Percentiles rank a stretch among this genome's conserved stretches.
phyloP scores from a whole-genome alignment of 1,140 invertebrate species.

The Protaetia brevitarsis region DNA sequence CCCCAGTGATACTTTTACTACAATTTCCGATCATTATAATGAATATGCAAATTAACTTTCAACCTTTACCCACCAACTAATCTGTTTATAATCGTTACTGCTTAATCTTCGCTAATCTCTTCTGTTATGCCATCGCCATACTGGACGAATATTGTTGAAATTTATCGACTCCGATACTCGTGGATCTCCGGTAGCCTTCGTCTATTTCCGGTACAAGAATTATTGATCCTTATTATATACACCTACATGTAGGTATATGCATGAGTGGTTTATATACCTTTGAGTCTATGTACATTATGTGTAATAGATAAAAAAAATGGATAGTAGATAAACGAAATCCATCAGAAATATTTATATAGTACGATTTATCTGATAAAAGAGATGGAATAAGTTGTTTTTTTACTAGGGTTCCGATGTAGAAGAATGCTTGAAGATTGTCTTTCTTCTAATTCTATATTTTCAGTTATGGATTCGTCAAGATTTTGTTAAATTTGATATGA shows the following conservation, averaged over 20 bases:
- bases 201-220: conserved; percentile 2
- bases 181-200: background rate
- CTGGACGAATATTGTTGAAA: conserved; percentile 8
- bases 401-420: too few species aligned
- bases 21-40: too few species aligned
- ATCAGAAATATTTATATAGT: too few species aligned
- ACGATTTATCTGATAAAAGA: too few species aligned
- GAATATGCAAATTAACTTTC: background rate
- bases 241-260: background rate
- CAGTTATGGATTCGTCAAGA: too few species aligned
- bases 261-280: background rate
- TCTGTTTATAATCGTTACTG: background rate
- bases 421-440: too few species aligned
- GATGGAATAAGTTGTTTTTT: too few species aligned
- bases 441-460: too few species aligned
- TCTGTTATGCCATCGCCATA: background rate
- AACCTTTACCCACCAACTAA: background rate
- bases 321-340: too few species aligned
- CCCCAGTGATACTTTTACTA: too few species aligned
- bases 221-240: background rate
- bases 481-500: too few species aligned
- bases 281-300: background rate
- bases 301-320: background rate
- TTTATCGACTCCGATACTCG: conserved; percentile 10
- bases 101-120: conserved; percentile 2